Conservation (phyloP, 1,140 invertebrate genomes). For the Cydia amplana region DNA sequence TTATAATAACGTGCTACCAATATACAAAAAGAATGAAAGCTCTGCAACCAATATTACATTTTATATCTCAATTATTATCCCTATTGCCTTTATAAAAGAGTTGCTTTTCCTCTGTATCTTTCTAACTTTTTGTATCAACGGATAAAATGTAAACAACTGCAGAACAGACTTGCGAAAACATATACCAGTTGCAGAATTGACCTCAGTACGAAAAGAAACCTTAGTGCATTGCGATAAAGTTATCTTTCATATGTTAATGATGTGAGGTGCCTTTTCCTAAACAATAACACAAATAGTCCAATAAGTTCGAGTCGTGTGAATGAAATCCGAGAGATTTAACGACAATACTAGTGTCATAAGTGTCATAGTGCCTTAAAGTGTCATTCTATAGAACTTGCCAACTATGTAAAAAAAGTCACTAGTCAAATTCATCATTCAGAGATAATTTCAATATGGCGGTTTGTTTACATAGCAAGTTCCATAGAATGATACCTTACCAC, state of each 20-base stretch:
- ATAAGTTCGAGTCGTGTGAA: too few relatives aligned
- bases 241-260: neutral
- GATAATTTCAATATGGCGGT: too few relatives aligned
- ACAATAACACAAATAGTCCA: neutral
- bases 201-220: neutral
- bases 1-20: neutral
- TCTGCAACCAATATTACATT: neutral
- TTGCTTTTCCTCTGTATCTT: neutral
- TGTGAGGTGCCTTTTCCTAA: neutral
- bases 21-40: neutral
- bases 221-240: neutral
- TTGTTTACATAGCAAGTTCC: too few relatives aligned
- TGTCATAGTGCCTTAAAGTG: too few relatives aligned
- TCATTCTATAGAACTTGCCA: too few relatives aligned
- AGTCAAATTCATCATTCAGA: too few relatives aligned
- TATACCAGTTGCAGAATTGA: neutral
- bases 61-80: neutral
- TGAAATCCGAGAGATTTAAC: too few relatives aligned
- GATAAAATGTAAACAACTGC: conserved; percentile 1
- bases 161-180: neutral
- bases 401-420: too few relatives aligned
- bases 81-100: neutral
- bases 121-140: neutral
- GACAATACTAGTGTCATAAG: too few relatives aligned
- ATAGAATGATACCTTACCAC: too few relatives aligned